phyloP scores from a whole-genome alignment of 2,113 vertebrate species.

The Hippocampus abdominalis region DNA sequence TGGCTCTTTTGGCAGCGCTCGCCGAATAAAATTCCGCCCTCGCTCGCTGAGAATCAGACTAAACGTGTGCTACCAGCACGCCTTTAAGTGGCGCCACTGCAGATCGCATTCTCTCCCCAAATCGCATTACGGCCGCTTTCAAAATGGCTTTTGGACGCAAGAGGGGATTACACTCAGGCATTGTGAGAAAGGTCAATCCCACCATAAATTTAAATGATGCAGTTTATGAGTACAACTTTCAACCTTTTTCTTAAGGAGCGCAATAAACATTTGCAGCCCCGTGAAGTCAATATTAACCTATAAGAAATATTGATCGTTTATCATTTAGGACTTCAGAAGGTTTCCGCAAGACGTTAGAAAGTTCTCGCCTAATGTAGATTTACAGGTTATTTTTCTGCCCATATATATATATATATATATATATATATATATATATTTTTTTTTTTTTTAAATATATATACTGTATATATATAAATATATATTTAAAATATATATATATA shows the following conservation, averaged over 20 bases:
- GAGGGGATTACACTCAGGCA: background rate
- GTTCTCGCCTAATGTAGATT: background rate
- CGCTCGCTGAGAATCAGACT: background rate
- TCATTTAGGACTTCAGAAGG: background rate
- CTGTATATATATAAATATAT: too few relatives aligned
- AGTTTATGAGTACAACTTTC: background rate
- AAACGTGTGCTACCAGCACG: background rate
- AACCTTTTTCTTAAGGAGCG: background rate
- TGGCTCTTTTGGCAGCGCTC: constrained; percentile 6
- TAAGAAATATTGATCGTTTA: background rate
- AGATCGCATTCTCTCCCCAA: background rate
- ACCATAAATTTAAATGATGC: background rate
- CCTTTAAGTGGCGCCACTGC: constrained; percentile 3
- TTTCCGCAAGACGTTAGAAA: background rate
- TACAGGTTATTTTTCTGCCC: background rate
- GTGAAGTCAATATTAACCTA: background rate
- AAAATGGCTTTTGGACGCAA: background rate
- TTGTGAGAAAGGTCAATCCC: background rate
- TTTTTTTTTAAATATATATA: too few relatives aligned
- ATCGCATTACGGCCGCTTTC: background rate
- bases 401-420: too few relatives aligned
- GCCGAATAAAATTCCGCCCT: constrained; percentile 13
- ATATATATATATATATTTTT: too few relatives aligned
- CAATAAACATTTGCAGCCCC: background rate
- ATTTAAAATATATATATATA: too few relatives aligned